Base-by-base conservation (phyloP, 2,113 vertebrate genomes). In the Prinia subflava region DNA sequence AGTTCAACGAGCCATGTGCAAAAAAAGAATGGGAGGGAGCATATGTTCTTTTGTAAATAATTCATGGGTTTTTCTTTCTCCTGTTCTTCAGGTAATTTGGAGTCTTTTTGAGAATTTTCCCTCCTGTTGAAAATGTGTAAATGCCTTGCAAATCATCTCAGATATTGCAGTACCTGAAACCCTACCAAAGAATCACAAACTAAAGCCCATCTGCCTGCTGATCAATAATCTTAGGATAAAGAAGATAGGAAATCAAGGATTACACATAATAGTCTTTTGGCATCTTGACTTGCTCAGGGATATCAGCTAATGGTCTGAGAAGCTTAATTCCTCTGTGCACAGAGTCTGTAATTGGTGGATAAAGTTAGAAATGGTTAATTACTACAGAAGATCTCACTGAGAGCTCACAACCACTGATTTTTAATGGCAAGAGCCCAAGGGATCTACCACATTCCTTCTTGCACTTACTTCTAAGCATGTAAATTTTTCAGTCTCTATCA, bases 341-440 rank as follows among this genome's bases (percentile, higher is more conserved):
- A 64, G 57, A 83, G 33, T 33, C 83, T 94, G 47, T 75, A 87
- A 89, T 94, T 79, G 69, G 57, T 76, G 47, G 69, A 76, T 95
- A 95, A 97, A 97, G 56, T 83, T 89, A 95, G 84, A 96, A 97
- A 75, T 18, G 50, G 69, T 80, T 95, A 92, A 96, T 97, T 96
- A 94, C 53, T 56, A 10, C 47, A 85, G 87, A 67, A 93, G 57
- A 76, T 92, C 67, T 39, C 82, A 67, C 33, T 88, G 86, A 87
- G 83, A 96, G 87, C 59, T 89, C 70, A 93, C 88, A 84, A 67
- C 55, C 17, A 16, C 39, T 69, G 39, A 62, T 41, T 86, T 94
- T 91, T 95, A 67, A 87, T 31, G 44, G 82, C 44, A 91, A 87
- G 59, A 94, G 17, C 87, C 93, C 79, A 92, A 77, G 89, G 59